Conservation (phyloP, 2,888 invertebrate genomes). For the Gastrophysa polygoni region DNA sequence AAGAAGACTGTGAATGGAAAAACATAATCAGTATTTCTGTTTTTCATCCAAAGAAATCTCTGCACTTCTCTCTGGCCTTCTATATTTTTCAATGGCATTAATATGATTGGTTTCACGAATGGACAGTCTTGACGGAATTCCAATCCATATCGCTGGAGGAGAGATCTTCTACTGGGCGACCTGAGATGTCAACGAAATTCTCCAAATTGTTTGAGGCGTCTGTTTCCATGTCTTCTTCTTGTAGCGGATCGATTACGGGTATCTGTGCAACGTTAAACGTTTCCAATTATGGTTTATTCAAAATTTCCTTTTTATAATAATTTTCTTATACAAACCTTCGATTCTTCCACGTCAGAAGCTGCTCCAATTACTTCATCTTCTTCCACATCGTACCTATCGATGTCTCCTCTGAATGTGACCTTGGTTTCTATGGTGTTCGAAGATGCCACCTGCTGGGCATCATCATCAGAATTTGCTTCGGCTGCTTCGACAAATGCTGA, state of each 20-base stretch:
- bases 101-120: slow-evolving; percentile 25
- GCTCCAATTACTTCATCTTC: slow-evolving; percentile 40
- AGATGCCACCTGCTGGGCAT: slow-evolving; percentile 37
- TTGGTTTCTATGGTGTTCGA: slow-evolving; percentile 50
- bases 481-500: slow-evolving; percentile 86
- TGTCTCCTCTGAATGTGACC: slow-evolving; percentile 41
- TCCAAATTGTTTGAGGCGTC: slow-evolving; percentile 30
- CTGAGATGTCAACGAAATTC: slow-evolving; percentile 28
- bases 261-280: slow-evolving; percentile 24
- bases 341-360: slow-evolving; percentile 46
- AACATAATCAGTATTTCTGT: too few relatives aligned
- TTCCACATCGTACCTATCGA: slow-evolving; percentile 21
- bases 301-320: too few relatives aligned
- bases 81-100: slow-evolving; percentile 18
- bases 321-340: too few relatives aligned
- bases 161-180: slow-evolving; percentile 39
- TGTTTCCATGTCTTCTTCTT: slow-evolving; percentile 35
- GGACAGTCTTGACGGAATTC: slow-evolving; percentile 46
- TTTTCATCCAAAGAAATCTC: too few relatives aligned
- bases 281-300: too few relatives aligned
- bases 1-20: too few relatives aligned
- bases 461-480: slow-evolving; percentile 72
- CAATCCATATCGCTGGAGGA: slow-evolving; percentile 25
- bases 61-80: too few relatives aligned
- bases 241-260: slow-evolving; percentile 26